Conservation (phyloP, 2,888 invertebrate species). For the Agonopterix arenella region DNA sequence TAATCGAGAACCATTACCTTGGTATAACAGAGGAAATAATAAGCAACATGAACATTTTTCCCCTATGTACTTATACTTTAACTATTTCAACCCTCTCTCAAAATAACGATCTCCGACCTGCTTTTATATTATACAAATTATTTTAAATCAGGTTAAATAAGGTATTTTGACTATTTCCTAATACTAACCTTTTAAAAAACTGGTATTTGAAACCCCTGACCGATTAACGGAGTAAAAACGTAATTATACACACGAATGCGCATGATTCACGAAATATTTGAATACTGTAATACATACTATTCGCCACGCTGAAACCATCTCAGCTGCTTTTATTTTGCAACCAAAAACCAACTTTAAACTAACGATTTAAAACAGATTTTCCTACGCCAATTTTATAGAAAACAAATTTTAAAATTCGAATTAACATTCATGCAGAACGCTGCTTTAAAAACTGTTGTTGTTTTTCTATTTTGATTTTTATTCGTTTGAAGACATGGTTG, state of each 20-base stretch:
- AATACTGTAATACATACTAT: conserved; percentile 49
- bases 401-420: conserved; percentile 36
- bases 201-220: conserved; percentile 37
- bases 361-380: conserved; percentile 8
- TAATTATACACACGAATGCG: conserved; percentile 63
- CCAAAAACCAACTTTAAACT: conserved; percentile 15
- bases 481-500: conserved; percentile 20
- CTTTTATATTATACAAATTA: no score
- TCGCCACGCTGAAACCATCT: conserved; percentile 35
- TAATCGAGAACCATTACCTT: no score
- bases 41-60: no score
- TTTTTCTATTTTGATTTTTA: conserved; percentile 11
- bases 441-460: conserved; percentile 23
- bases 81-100: no score
- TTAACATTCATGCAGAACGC: conserved; percentile 34
- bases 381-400: conserved; percentile 2
- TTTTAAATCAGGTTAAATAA: no score
- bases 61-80: no score
- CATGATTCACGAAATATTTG: conserved; percentile 64
- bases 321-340: conserved; percentile 17
- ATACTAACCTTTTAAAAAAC: neutral
- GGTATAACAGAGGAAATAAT: no score
- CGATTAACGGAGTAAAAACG: conserved; percentile 53
- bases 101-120: no score
- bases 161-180: neutral